Conservation (phyloP, 2,888 invertebrate species). For the Cephonodes hylas region DNA sequence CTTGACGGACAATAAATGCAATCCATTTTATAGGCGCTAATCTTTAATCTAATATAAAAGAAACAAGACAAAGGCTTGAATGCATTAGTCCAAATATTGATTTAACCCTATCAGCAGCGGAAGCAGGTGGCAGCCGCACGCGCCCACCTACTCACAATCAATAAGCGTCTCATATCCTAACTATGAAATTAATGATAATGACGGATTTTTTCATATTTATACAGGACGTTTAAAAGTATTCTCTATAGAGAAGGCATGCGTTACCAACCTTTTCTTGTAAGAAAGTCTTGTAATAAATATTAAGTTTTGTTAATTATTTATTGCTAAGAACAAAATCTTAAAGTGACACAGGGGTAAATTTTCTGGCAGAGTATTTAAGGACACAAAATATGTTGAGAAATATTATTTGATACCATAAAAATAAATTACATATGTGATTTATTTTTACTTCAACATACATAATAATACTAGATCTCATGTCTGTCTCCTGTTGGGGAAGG, state of each 20-base stretch:
- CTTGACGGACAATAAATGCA: background rate
- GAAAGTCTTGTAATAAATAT: too few relatives aligned
- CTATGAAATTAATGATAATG: slow-evolving; percentile 82
- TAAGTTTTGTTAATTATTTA: too few relatives aligned
- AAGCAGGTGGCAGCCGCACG: slow-evolving; percentile 77
- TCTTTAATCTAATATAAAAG: slow-evolving; percentile 15
- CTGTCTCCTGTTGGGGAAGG: too few relatives aligned
- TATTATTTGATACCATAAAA: too few relatives aligned
- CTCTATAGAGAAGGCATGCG: slow-evolving; percentile 49
- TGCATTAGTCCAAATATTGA: slow-evolving; percentile 79
- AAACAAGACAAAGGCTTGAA: slow-evolving; percentile 67
- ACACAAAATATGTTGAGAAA: too few relatives aligned
- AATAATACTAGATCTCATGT: too few relatives aligned
- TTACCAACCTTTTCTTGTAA: slow-evolving; percentile 43
- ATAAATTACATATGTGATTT: too few relatives aligned
- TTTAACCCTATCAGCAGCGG: slow-evolving; percentile 78
- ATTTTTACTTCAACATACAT: too few relatives aligned
- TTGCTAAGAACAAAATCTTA: too few relatives aligned
- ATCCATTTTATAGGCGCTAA: background rate
- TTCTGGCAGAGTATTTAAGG: too few relatives aligned
- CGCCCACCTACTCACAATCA: slow-evolving; percentile 62
- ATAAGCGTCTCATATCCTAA: slow-evolving; percentile 72
- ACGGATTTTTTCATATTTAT: slow-evolving; percentile 73
- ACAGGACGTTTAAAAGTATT: slow-evolving; percentile 70
- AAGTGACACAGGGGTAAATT: too few relatives aligned